Evolutionary conservation across 2,797 vertebrate species (phyloP).

Genomic region (Schizopygopsis pylzovi): DNA sequence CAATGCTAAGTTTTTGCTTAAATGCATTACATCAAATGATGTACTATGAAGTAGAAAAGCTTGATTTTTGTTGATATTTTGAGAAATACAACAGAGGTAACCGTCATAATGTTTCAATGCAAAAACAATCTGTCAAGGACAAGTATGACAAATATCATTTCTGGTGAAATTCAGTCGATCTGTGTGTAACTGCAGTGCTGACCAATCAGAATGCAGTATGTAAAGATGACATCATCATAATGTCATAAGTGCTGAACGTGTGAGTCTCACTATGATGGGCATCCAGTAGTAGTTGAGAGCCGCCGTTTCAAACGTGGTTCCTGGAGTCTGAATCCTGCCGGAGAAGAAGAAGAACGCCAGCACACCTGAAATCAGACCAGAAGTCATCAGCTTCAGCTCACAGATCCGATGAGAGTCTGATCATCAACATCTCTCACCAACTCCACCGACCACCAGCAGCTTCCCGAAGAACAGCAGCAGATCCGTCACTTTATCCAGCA

Average conservation of each 20-base stretch:
- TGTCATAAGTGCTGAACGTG: background rate
- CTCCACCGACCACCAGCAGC: constrained; percentile 87
- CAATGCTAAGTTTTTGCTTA: background rate
- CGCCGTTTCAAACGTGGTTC: constrained; percentile 71
- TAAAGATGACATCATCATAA: background rate
- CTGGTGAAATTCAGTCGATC: background rate
- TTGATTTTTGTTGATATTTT: too few relatives aligned
- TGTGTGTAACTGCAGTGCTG: too few relatives aligned
- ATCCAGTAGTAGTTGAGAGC: constrained; percentile 92
- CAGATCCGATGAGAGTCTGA: background rate
- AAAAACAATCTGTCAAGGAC: background rate
- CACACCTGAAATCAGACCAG: constrained; percentile 74
- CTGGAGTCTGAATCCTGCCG: constrained; percentile 77
- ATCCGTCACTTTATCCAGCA: constrained; percentile 90
- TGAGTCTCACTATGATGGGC: constrained; percentile 85
- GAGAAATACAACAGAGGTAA: background rate
- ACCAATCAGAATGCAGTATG: background rate
- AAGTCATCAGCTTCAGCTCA: background rate
- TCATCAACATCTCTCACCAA: constrained; percentile 75
- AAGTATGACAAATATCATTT: background rate
- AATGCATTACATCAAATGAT: background rate
- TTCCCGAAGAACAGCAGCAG: constrained; percentile 89
- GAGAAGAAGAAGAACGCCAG: constrained; percentile 92
- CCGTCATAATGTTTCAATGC: too few relatives aligned
- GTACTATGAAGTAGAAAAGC: background rate